A percentile compares a stretch with the other conserved stretches of the same genome.
These are phyloP conservation scores for Drosophila colorata DNA, from an alignment of 2,888 invertebrate species.

Conservation along the genomic window DNA sequence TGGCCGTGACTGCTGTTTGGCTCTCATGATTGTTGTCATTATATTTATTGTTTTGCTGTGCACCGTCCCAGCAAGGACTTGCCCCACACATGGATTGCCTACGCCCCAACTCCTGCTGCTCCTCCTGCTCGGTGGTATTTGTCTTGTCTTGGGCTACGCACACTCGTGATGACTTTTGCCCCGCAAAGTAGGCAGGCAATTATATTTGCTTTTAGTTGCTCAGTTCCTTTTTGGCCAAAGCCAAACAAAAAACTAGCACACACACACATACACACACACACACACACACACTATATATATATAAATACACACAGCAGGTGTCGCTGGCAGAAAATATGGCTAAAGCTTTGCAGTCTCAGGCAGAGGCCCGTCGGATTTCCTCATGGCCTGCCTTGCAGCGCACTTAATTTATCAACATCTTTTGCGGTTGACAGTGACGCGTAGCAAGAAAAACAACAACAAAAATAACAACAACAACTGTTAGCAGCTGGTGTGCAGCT, in stretches of 20 bases:
- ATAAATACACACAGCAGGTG: slow-evolving; percentile 55
- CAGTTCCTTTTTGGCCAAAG: slow-evolving; percentile 31
- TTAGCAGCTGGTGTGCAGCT: slow-evolving; percentile 19
- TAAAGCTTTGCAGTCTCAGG: slow-evolving; percentile 14
- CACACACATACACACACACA: slow-evolving; percentile 9
- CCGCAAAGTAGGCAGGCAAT: slow-evolving; percentile 44
- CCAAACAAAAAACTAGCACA: slow-evolving; percentile 37
- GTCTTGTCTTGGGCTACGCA: slow-evolving; percentile 20
- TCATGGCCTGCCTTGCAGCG: slow-evolving; percentile 57
- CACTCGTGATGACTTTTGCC: slow-evolving; percentile 43
- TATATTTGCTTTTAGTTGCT: slow-evolving; percentile 45
- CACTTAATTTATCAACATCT: slow-evolving; percentile 69
- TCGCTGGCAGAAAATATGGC: slow-evolving; percentile 36
- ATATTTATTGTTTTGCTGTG: slow-evolving; percentile 52
- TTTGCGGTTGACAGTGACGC: slow-evolving; percentile 65
- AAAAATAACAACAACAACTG: slow-evolving; percentile 12
- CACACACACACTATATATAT: neutral
- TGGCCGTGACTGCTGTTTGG: slow-evolving; percentile 30
- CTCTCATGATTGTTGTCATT: slow-evolving; percentile 60
- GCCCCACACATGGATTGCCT: slow-evolving; percentile 3
- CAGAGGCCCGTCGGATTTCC: slow-evolving; percentile 40
- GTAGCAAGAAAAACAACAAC: slow-evolving; percentile 22
- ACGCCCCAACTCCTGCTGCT: slow-evolving; percentile 5
- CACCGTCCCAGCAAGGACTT: slow-evolving; percentile 32
- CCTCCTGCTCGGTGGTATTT: slow-evolving; percentile 2